phyloP scores from a whole-genome alignment of 1,140 invertebrate genomes.

The Steinernema feltiae region DNA sequence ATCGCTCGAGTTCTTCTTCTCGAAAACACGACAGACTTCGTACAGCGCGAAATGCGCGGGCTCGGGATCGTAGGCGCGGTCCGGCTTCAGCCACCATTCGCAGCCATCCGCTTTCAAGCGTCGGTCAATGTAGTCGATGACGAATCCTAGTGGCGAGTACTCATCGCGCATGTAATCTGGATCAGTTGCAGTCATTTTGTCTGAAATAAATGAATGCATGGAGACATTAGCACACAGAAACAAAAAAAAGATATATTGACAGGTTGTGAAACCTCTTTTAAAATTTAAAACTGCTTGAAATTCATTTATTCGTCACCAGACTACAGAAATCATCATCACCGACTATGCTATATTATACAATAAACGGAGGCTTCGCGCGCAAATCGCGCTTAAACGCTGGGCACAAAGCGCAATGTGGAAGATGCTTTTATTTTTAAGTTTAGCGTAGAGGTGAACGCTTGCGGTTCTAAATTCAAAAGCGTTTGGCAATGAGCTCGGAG shows the following conservation, averaged over 20 bases:
- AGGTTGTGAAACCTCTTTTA: too few relatives aligned
- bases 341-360: conserved; percentile 29
- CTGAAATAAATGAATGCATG: conserved; percentile 21
- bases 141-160: conserved; percentile 16
- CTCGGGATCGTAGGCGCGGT: conserved; percentile 18
- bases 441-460: too few relatives aligned
- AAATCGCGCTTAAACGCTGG: too few relatives aligned
- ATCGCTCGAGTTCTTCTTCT: neutral
- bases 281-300: neutral
- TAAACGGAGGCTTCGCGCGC: too few relatives aligned
- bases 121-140: conserved; percentile 28
- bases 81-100: conserved; percentile 26
- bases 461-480: too few relatives aligned
- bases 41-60: conserved; percentile 21
- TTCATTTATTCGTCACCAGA: conserved; percentile 27
- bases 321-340: conserved; percentile 25
- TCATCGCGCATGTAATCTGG: neutral
- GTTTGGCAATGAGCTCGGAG: too few relatives aligned
- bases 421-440: too few relatives aligned
- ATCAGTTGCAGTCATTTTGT: neutral
- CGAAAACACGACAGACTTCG: conserved; percentile 21
- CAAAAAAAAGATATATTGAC: too few relatives aligned
- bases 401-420: too few relatives aligned
- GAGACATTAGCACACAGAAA: neutral
- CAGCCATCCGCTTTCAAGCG: conserved; percentile 17